phyloP scores from a whole-genome alignment of 2,797 vertebrate species.

The Danio jaintianensis region DNA sequence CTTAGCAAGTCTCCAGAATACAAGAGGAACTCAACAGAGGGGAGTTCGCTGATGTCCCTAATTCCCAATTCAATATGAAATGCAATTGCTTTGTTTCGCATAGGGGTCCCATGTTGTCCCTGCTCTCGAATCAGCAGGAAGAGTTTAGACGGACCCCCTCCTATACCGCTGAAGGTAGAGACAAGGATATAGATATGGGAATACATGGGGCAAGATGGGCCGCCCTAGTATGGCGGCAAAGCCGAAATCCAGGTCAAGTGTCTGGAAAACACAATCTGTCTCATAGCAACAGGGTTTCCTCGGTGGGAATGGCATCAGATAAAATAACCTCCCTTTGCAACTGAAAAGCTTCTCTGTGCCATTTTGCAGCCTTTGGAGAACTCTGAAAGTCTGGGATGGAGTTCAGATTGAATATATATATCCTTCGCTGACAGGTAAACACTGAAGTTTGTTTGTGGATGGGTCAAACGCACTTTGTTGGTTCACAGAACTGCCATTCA shows the following conservation, averaged over 20 bases:
- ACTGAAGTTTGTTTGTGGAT: constrained; percentile 12
- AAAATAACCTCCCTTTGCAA: constrained; percentile 28
- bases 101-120: constrained; percentile 76
- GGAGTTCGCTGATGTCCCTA: constrained; percentile 72
- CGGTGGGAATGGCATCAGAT: constrained; percentile 38
- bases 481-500: constrained; percentile 9
- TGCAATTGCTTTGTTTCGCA: constrained; percentile 82
- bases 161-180: constrained; percentile 56
- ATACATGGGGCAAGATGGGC: constrained; percentile 44
- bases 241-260: constrained; percentile 48
- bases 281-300: constrained; percentile 52
- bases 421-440: neutral
- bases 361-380: constrained; percentile 20
- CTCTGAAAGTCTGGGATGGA: neutral
- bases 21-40: constrained; percentile 52
- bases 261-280: constrained; percentile 57
- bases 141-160: constrained; percentile 68
- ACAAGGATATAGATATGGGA: constrained; percentile 39
- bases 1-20: constrained; percentile 26
- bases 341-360: constrained; percentile 14
- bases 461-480: neutral
- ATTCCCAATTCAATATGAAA: constrained; percentile 86
- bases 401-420: neutral
- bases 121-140: constrained; percentile 73
- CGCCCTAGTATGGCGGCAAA: constrained; percentile 24